These are phyloP conservation scores for Bruchidius siliquastri DNA, from an alignment of 2,888 invertebrate species.

Conservation along the genomic window DNA sequence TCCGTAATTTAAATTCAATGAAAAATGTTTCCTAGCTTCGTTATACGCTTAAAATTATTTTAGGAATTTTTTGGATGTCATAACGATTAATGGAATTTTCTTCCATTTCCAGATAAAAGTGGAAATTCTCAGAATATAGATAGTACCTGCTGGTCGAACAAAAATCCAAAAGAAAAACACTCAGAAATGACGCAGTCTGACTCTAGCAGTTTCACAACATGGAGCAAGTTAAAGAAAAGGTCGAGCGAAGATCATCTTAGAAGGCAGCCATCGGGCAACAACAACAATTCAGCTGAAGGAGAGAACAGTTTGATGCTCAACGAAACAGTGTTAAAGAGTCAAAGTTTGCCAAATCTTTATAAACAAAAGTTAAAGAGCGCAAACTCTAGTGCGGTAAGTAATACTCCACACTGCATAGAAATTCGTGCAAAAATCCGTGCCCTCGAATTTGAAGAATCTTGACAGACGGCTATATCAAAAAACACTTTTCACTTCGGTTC, in stretches of 20 bases:
- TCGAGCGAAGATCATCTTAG: conserved; percentile 59
- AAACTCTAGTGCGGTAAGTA: conserved; percentile 64
- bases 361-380: conserved; percentile 49
- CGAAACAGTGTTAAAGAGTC: conserved; percentile 63
- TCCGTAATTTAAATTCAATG: no score
- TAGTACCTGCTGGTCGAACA: conserved; percentile 40
- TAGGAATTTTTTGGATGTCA: no score
- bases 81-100: no score
- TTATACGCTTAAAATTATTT: no score
- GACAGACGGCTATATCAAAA: no score
- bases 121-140: conserved; percentile 18
- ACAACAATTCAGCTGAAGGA: conserved; percentile 52
- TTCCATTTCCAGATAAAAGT: conserved; percentile 26
- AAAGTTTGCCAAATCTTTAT: conserved; percentile 73
- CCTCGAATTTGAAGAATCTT: no score
- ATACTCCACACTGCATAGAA: no score
- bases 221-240: conserved; percentile 79
- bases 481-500: no score
- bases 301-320: conserved; percentile 55
- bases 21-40: no score
- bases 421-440: no score
- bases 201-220: conserved; percentile 76
- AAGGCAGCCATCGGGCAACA: conserved; percentile 68
- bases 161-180: conserved; percentile 45
- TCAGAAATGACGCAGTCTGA: conserved; percentile 84